Conservation (phyloP, 1,140 invertebrate genomes). For the Scaptomyza pallida region DNA sequence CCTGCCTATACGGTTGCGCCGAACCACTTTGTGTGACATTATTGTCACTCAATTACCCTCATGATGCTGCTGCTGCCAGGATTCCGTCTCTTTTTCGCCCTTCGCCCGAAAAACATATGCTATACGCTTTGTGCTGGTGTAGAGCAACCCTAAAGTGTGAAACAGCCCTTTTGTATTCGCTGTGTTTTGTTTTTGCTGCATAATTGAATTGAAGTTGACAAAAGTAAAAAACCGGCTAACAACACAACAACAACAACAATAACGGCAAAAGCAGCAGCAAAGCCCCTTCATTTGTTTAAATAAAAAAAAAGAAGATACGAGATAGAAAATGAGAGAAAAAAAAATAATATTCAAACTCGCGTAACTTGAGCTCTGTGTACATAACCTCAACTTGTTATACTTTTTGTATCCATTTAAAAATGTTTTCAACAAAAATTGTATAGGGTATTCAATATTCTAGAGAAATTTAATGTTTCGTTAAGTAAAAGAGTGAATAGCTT, state of each 20-base stretch:
- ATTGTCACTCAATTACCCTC: conserved; percentile 84
- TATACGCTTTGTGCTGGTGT: neutral
- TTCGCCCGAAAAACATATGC: neutral
- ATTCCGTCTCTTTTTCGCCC: conserved; percentile 40
- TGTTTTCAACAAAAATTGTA: too few species aligned
- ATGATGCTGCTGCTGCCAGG: conserved; percentile 61
- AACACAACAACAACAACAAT: conserved; percentile 28
- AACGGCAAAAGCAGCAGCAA: conserved; percentile 42
- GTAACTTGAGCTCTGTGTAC: conserved; percentile 29
- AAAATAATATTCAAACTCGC: neutral
- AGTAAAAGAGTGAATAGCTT: too few species aligned
- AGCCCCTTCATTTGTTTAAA: conserved; percentile 65
- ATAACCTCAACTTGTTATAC: conserved; percentile 23
- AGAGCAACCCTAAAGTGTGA: conserved; percentile 64
- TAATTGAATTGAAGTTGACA: conserved; percentile 80
- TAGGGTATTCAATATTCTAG: too few species aligned
- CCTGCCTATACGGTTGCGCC: conserved; percentile 42
- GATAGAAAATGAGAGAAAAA: neutral
- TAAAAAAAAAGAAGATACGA: conserved; percentile 24
- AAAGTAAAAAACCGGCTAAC: conserved; percentile 61
- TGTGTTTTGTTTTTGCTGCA: conserved; percentile 62
- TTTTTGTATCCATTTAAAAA: neutral
- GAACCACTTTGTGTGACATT: conserved; percentile 82
- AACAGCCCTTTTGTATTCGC: conserved; percentile 46
- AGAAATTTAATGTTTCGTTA: too few species aligned